Base-by-base conservation (phyloP, 1,140 invertebrate genomes). In the Acromyrmex heyeri region DNA sequence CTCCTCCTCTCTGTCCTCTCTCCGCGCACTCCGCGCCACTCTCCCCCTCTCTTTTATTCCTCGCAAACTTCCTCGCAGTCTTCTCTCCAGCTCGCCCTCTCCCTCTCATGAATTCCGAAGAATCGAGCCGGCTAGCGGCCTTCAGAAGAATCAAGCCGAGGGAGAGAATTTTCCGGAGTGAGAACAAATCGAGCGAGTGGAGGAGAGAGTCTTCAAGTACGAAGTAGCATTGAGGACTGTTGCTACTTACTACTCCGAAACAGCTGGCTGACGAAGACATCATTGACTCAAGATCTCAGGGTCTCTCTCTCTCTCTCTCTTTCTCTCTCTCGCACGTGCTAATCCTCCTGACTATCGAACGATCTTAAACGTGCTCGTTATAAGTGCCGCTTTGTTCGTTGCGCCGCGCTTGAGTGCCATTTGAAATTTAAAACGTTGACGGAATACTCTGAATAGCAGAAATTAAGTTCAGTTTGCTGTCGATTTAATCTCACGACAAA, bases 401-500 rank as follows among this genome's bases (percentile, higher is more conserved):
- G 55, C 67, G 55, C 8, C 48, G 57, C 75, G 2, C 72, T 61
- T 48, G 62, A 87, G 27, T 85, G 59, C 61, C 72, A 85, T 85
- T 87, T 62, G 82, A 85, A 87, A 87, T 75, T 87, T 83, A 75
- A 82, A 83, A 83, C 38, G n/a, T 75, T 83, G 75, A 83, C 78
- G 38, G 78, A 65, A 16, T 55, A 59, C n/a, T 73, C 24, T 48
- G 79, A 82, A 73, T 61, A 57, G 34, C 24, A 82, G 55, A 83
- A 75, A 83, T 75, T 75, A 73, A 83, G 38, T 62, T 7, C 34
- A 16, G 21, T 18, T 59, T 16, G 67, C 12, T 83, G 34, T 50
- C 38, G 55, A 73, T 57, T 83, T 83, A 75, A 83, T 83, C 69
- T 57, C 7, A 30, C 8, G 18, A n/a, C 38, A 7, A 62, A 72